These are phyloP conservation scores for Pycnonotus jocosus DNA, from an alignment of 2,113 vertebrate genomes.

Conservation along the genomic window DNA sequence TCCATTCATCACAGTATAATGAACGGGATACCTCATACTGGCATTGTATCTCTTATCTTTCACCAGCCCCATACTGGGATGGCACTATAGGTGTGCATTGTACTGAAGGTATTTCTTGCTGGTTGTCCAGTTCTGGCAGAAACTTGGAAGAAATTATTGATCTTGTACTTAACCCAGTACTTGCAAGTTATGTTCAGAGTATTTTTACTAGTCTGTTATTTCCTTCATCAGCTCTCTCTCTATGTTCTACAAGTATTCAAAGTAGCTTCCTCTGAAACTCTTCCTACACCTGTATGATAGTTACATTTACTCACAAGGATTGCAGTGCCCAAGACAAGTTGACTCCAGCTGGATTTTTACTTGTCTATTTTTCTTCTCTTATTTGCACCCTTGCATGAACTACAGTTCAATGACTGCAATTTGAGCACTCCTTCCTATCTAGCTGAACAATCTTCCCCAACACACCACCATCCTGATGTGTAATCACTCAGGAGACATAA, in stretches of 20 bases:
- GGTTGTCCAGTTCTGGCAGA: constrained; percentile 74
- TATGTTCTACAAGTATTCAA: background rate
- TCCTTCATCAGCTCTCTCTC: background rate
- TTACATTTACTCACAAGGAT: background rate
- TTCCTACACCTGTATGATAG: background rate
- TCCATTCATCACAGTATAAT: background rate
- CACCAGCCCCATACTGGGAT: background rate
- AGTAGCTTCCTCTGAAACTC: background rate
- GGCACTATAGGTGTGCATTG: constrained; percentile 60
- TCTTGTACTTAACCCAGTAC: constrained; percentile 72
- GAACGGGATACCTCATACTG: background rate
- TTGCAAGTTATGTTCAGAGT: constrained; percentile 75
- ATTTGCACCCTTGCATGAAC: background rate
- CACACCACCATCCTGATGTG: background rate
- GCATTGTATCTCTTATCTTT: background rate
- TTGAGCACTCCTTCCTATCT: background rate
- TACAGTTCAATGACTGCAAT: background rate
- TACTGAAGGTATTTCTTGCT: constrained; percentile 72
- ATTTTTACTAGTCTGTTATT: background rate
- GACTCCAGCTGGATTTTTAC: background rate
- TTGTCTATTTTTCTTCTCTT: background rate
- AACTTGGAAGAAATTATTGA: constrained; percentile 76
- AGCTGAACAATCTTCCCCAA: constrained; percentile 14
- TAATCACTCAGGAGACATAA: constrained; percentile 53
- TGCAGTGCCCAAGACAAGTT: accelerated